Conservation (phyloP, 2,888 invertebrate genomes). For the Nipponacmea schrenckii region DNA sequence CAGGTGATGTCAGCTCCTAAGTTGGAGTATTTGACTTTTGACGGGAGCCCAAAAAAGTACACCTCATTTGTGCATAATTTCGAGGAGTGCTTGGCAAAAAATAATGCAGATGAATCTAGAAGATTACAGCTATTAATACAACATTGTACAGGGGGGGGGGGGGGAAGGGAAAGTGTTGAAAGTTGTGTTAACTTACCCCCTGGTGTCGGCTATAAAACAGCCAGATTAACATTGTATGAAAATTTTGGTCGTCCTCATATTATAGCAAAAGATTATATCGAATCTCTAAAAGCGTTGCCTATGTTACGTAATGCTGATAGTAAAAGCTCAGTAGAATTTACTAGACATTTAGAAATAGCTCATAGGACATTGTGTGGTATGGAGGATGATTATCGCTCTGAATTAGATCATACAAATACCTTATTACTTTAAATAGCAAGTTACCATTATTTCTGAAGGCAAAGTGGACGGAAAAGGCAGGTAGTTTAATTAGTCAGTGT, state of each 20-base stretch:
- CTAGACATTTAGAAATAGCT: not conserved
- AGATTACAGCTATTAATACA: no score
- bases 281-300: not conserved
- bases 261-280: not conserved
- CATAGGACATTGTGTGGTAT: not conserved
- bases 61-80: no score
- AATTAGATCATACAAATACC: not conserved
- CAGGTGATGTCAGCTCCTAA: no score
- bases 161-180: not conserved
- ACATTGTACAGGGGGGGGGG: no score
- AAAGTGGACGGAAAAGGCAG: not conserved
- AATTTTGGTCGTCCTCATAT: conserved; percentile 2
- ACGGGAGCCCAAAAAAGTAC: no score
- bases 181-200: not conserved
- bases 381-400: not conserved
- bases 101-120: no score
- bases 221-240: not conserved
- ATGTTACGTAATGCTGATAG: not conserved
- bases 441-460: not conserved
- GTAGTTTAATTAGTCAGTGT: not conserved
- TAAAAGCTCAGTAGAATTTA: not conserved
- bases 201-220: not conserved
- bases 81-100: no score
- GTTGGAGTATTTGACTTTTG: no score
- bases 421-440: not conserved